Conservation (phyloP, 2,888 invertebrate species). For the Congeria kusceri region DNA sequence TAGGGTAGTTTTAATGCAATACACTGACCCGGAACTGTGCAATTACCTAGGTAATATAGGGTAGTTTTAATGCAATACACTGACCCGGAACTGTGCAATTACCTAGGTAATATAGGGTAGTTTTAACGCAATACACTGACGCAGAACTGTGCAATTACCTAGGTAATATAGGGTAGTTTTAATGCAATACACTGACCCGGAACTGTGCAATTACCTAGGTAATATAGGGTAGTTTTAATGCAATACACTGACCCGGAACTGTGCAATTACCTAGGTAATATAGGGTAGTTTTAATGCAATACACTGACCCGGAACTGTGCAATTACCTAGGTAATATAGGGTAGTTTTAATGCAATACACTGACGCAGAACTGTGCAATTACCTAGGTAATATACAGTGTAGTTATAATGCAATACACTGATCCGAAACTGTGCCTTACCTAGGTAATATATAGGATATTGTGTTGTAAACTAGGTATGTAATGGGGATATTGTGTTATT, state of each 20-base stretch:
- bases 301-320: conserved; percentile 94
- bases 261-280: conserved; percentile 90
- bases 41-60: conserved; percentile 90
- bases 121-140: conserved; percentile 91
- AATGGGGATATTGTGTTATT: too few relatives aligned
- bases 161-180: conserved; percentile 85
- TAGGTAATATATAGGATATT: conserved; percentile 88
- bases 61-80: too few relatives aligned
- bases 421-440: conserved; percentile 94
- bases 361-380: conserved; percentile 93
- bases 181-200: conserved; percentile 93
- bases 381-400: conserved; percentile 90
- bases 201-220: conserved; percentile 93
- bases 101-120: conserved; percentile 89
- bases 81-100: conserved; percentile 93
- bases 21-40: conserved; percentile 93
- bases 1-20: too few relatives aligned
- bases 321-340: conserved; percentile 90
- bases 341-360: conserved; percentile 91
- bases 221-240: too few relatives aligned
- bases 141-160: conserved; percentile 95
- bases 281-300: conserved; percentile 87
- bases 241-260: conserved; percentile 93
- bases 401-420: conserved; percentile 90
- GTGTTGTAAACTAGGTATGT: too few relatives aligned